A percentile compares a stretch with the other conserved stretches of the same genome.
Conservation (phyloP, 2,113 vertebrate genomes). For the Gnathonemus longibarbis region DNA sequence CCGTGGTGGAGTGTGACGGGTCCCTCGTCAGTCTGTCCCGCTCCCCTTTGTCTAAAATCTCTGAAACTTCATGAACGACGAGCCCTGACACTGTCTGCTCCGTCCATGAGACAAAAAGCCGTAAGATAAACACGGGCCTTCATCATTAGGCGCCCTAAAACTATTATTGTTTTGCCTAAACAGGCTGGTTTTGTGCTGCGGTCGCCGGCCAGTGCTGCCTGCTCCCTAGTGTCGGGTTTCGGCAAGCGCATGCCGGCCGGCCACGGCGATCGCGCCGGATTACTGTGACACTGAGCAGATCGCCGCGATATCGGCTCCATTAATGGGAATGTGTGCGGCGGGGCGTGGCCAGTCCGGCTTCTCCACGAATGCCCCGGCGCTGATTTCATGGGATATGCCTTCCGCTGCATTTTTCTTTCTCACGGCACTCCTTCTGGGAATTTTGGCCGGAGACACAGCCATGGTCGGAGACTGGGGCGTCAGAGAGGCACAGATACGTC, state of each 20-base stretch:
- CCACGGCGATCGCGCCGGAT: slow-evolving; percentile 59
- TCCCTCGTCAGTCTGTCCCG: background rate
- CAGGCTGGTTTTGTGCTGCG: background rate
- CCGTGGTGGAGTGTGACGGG: no score
- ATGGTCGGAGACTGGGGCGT: background rate
- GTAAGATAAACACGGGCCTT: background rate
- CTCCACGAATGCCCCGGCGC: slow-evolving; percentile 33
- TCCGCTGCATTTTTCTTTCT: slow-evolving; percentile 22
- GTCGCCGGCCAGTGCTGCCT: background rate
- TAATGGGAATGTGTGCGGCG: slow-evolving; percentile 36
- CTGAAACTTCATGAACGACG: background rate
- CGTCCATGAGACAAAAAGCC: background rate
- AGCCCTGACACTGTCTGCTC: background rate
- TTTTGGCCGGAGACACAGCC: background rate
- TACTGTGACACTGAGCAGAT: slow-evolving; percentile 42
- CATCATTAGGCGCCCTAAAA: background rate
- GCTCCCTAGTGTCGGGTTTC: slow-evolving; percentile 49
- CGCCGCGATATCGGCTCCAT: slow-evolving; percentile 39
- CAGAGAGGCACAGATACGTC: background rate
- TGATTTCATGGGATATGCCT: slow-evolving; percentile 40
- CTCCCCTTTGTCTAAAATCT: background rate
- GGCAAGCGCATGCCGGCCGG: slow-evolving; percentile 34
- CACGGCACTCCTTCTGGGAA: background rate
- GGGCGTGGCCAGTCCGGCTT: background rate
- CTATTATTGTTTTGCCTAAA: background rate